Conservation (phyloP, 1,140 invertebrate species). For the Drosophila pandora region DNA sequence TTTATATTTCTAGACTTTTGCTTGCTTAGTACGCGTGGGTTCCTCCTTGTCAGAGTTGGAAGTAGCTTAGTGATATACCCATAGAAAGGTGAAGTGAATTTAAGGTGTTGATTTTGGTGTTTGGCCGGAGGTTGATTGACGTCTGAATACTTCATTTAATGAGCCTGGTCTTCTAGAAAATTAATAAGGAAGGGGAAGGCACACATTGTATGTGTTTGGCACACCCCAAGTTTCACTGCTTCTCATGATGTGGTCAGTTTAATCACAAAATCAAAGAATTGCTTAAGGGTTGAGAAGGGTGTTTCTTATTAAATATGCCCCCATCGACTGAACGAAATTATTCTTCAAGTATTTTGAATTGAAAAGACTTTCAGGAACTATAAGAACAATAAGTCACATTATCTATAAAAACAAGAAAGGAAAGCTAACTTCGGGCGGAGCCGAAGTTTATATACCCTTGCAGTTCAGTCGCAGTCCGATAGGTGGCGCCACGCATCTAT, state of each 20-base stretch:
- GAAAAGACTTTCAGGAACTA: too few species aligned
- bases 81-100: constrained; percentile 50
- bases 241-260: constrained; percentile 59
- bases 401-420: too few species aligned
- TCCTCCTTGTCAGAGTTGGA: too few species aligned
- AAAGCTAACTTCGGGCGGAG: too few species aligned
- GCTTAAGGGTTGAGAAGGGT: constrained; percentile 54
- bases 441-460: too few species aligned
- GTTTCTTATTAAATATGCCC: not conserved
- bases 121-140: constrained; percentile 37
- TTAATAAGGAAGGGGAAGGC: constrained; percentile 6
- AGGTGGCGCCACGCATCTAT: too few species aligned
- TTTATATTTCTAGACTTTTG: constrained; percentile 47
- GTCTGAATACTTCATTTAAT: constrained; percentile 72
- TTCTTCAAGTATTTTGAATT: too few species aligned
- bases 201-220: not conserved
- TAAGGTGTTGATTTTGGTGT: constrained; percentile 68
- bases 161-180: constrained; percentile 63
- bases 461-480: too few species aligned
- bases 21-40: not conserved
- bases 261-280: constrained; percentile 79
- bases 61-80: constrained; percentile 13
- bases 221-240: not conserved
- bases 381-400: too few species aligned
- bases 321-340: too few species aligned